Conservation (phyloP, 2,888 invertebrate species). For the Hydrotaea cyrtoneurina region DNA sequence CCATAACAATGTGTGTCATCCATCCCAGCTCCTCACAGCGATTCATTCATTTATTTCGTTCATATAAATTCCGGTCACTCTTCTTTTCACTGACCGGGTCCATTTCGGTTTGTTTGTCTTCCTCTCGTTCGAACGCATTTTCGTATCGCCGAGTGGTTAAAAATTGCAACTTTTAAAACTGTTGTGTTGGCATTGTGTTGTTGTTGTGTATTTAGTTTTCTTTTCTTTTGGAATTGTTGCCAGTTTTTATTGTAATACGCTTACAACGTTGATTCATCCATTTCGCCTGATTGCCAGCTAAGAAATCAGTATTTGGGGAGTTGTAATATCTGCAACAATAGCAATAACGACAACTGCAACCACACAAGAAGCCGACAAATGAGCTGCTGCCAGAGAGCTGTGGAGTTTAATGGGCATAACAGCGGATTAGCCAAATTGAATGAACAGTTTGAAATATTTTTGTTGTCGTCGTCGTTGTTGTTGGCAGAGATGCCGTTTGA, state of each 20-base stretch:
- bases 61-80: conserved; percentile 40
- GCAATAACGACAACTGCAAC: background rate
- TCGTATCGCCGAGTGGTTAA: background rate
- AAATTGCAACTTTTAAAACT: background rate
- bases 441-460: conserved; percentile 32
- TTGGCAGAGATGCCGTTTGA: conserved; percentile 4
- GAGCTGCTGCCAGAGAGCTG: background rate
- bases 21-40: conserved; percentile 15
- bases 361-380: conserved; percentile 49
- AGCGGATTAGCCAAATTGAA: conserved; percentile 41
- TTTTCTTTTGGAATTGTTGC: background rate
- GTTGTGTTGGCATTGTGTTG: conserved; percentile 2
- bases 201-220: background rate
- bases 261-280: conserved; percentile 18
- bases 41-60: conserved; percentile 29
- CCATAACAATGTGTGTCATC: conserved; percentile 34
- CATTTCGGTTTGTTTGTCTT: background rate
- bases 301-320: conserved; percentile 46
- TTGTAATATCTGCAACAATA: conserved; percentile 31
- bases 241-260: conserved; percentile 18
- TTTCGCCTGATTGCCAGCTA: conserved; percentile 6
- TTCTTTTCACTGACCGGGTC: conserved; percentile 44
- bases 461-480: background rate
- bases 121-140: background rate
- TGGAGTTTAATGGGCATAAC: conserved; percentile 31